Percentiles rank a stretch among this genome's conserved stretches.
These are phyloP conservation scores for Dreissena rostriformis DNA, from an alignment of 1,140 invertebrate species.

Conservation along the genomic window DNA sequence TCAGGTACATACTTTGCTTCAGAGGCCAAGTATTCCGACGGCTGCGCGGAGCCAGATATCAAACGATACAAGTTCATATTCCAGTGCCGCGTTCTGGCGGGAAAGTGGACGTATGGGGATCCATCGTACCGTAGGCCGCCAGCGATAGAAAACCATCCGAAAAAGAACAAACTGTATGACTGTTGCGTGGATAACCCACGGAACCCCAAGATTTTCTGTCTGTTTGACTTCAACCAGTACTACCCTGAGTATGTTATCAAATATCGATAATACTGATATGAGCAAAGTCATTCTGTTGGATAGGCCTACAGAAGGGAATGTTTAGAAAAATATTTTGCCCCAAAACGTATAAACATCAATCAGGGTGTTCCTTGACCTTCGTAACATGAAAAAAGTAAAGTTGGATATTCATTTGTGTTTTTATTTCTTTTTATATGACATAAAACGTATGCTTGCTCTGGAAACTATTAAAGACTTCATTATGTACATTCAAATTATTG, in stretches of 20 bases:
- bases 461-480: too few species aligned
- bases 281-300: too few species aligned
- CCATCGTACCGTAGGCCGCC: slow-evolving; percentile 63
- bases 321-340: too few species aligned
- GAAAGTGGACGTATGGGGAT: slow-evolving; percentile 65
- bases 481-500: too few species aligned
- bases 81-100: slow-evolving; percentile 66
- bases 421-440: too few species aligned
- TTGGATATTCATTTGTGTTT: too few species aligned
- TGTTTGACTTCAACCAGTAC: slow-evolving; percentile 71
- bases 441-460: too few species aligned
- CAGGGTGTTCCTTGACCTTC: too few species aligned
- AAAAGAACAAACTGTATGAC: slow-evolving; percentile 61
- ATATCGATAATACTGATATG: slow-evolving; percentile 63
- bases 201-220: slow-evolving; percentile 69
- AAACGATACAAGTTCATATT: slow-evolving; percentile 61
- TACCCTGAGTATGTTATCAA: slow-evolving; percentile 76
- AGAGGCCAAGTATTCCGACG: slow-evolving; percentile 68
- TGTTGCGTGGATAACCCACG: slow-evolving; percentile 67
- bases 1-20: slow-evolving; percentile 71
- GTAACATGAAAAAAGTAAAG: too few species aligned
- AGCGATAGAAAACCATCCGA: slow-evolving; percentile 33
- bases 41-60: slow-evolving; percentile 57
- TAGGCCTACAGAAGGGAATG: too few species aligned
- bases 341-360: too few species aligned